Evolutionary conservation across 1,140 invertebrate genomes (phyloP).

Genomic region (Pseudoatta argentina): DNA sequence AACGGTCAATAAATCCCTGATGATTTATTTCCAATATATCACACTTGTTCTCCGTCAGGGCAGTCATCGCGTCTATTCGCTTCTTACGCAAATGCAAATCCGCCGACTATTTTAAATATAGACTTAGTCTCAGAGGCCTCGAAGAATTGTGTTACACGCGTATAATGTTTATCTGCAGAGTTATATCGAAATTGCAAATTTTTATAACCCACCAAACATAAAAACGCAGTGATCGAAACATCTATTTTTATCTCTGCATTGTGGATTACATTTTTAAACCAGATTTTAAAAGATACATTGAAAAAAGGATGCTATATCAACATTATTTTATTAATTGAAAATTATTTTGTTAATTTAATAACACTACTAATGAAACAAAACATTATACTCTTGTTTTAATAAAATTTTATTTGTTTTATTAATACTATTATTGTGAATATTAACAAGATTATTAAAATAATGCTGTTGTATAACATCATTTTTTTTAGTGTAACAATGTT

Average conservation of each 20-base stretch:
- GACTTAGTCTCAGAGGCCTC: not conserved
- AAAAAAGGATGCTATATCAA: no score
- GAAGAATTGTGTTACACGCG: not conserved
- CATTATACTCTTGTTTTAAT: no score
- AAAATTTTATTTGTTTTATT: no score
- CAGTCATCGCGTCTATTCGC: no score
- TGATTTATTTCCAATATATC: constrained; percentile 36
- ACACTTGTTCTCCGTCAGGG: not conserved
- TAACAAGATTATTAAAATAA: no score
- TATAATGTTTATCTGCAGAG: not conserved
- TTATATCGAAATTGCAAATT: not conserved
- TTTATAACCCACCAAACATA: not conserved
- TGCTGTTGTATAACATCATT: no score
- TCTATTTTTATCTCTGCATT: not conserved
- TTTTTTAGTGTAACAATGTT: no score
- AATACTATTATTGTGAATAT: no score
- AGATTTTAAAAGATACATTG: not conserved
- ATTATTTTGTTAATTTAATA: no score
- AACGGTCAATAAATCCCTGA: constrained; percentile 25
- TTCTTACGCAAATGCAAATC: constrained; percentile 23
- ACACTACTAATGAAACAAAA: no score
- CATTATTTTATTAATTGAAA: no score
- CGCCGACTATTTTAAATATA: not conserved
- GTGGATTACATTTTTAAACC: not conserved
- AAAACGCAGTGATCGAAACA: not conserved